These are phyloP conservation scores for Oligia fasciuncula DNA, from an alignment of 2,888 invertebrate species.

Conservation along the genomic window DNA sequence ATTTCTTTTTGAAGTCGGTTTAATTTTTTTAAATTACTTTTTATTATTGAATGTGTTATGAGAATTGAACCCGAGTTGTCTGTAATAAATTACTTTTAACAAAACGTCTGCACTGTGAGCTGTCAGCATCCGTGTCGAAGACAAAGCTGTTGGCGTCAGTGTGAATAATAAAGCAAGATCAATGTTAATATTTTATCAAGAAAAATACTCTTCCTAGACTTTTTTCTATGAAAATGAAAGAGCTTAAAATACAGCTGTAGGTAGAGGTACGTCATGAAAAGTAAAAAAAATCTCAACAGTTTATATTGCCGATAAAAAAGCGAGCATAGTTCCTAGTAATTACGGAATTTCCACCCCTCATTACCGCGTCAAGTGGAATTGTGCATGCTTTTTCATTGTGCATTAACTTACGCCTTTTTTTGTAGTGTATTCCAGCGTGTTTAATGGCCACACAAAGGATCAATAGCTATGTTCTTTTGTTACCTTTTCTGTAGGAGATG, in stretches of 20 bases:
- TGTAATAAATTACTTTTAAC: not conserved
- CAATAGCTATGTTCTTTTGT: slow-evolving; percentile 61
- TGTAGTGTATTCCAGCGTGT: slow-evolving; percentile 61
- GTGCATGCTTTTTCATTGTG: slow-evolving; percentile 65
- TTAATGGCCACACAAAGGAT: slow-evolving; percentile 66
- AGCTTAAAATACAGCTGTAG: not conserved
- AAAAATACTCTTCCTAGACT: not conserved
- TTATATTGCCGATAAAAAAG: slow-evolving; percentile 9
- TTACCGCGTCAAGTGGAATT: slow-evolving; percentile 66
- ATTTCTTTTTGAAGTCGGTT: too few species aligned
- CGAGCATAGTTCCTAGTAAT: slow-evolving; percentile 39
- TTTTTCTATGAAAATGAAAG: not conserved
- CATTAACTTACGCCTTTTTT: slow-evolving; percentile 64
- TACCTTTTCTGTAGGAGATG: slow-evolving; percentile 41
- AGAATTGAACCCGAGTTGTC: not conserved
- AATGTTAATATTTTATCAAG: slow-evolving; percentile 15
- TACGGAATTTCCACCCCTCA: slow-evolving; percentile 43
- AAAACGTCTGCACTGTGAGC: slow-evolving; percentile 5
- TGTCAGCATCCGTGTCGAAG: not conserved
- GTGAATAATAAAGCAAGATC: not conserved
- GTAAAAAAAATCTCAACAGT: not conserved
- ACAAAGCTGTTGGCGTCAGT: not conserved
- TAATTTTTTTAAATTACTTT: too few species aligned
- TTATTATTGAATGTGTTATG: not conserved
- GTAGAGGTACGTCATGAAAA: not conserved